Conservation (phyloP, 2,888 invertebrate genomes). For the Dorcus hopei region DNA sequence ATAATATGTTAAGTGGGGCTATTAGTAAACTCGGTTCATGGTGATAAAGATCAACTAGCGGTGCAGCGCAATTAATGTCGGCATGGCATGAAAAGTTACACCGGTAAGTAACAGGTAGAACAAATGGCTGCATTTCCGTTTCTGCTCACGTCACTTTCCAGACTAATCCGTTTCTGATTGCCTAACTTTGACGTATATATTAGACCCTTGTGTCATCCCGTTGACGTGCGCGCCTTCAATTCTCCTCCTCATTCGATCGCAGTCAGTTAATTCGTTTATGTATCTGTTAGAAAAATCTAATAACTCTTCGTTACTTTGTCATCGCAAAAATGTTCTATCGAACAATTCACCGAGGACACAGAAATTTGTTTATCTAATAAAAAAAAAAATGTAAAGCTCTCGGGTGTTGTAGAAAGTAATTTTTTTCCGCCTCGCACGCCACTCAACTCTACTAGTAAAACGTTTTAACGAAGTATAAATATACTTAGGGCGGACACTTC, state of each 20-base stretch:
- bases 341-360: too few relatives aligned
- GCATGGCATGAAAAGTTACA: slow-evolving; percentile 28
- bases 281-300: neutral
- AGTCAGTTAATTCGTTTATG: neutral
- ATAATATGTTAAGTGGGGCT: slow-evolving; percentile 11
- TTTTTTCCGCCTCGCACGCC: too few relatives aligned
- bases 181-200: slow-evolving; percentile 50
- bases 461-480: too few relatives aligned
- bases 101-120: slow-evolving; percentile 34
- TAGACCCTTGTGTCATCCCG: slow-evolving; percentile 40
- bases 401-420: too few relatives aligned
- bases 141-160: slow-evolving; percentile 45
- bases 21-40: slow-evolving; percentile 7
- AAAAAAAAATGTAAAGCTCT: too few relatives aligned
- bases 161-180: slow-evolving; percentile 50
- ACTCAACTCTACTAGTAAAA: too few relatives aligned
- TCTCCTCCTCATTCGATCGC: neutral
- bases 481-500: too few relatives aligned
- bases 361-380: too few relatives aligned
- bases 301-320: neutral
- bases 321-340: neutral
- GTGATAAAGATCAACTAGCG: slow-evolving; percentile 23
- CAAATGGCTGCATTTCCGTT: slow-evolving; percentile 40
- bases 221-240: slow-evolving; percentile 23
- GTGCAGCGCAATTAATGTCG: slow-evolving; percentile 31